Evolutionary conservation across 2,888 invertebrate genomes (phyloP), one percentile per base, ranked within the genome.

Genomic region (Eledona agricola): DNA sequence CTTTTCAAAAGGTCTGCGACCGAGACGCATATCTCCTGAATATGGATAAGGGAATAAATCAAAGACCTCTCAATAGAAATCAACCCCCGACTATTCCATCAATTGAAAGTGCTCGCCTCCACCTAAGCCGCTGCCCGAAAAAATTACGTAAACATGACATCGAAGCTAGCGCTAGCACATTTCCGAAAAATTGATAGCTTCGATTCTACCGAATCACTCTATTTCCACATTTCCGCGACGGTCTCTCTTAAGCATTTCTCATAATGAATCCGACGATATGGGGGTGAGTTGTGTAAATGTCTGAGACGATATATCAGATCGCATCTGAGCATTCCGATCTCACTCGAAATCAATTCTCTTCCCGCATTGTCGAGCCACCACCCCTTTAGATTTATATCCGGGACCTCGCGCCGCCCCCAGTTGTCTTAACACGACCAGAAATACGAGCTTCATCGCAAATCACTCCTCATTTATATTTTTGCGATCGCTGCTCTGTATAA

Each of bases 291-390:
- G 45, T 51, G 53, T 49, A 53, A 43, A 42, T 42, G 34, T 35
- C 34, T 40, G 43, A 52, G 55, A 63, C 67, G 58, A 69, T 71
- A 70, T 70, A 71, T 71, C 67, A 71, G 69, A 70, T 71, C 66
- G 64, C 67, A 67, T 69, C 69, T 69, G 62, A 70, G 65, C 68
- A 67, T 64, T 66, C 66, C 69, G 71, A 70, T 71, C 65, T 66
- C 64, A 65, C 65, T 71, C 58, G 70, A 67, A 71, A 71, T 71
- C 71, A 71, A 70, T 71, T 70, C 71, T 64, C 66, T 63, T 60
- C 61, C 65, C 63, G 65, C 67, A 65, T 67, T 66, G 63, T 68
- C 65, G 63, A 59, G 57, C 63, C 60, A 62, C 65, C 67, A 58
- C 65, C 64, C 60, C 63, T 59, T 60, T 64, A 70, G 69, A 71